Percentiles rank a stretch among this genome's conserved stretches.
These are phyloP conservation scores for Phymorhynchus buccinoides DNA, from an alignment of 1,140 invertebrate species.

Conservation along the genomic window DNA sequence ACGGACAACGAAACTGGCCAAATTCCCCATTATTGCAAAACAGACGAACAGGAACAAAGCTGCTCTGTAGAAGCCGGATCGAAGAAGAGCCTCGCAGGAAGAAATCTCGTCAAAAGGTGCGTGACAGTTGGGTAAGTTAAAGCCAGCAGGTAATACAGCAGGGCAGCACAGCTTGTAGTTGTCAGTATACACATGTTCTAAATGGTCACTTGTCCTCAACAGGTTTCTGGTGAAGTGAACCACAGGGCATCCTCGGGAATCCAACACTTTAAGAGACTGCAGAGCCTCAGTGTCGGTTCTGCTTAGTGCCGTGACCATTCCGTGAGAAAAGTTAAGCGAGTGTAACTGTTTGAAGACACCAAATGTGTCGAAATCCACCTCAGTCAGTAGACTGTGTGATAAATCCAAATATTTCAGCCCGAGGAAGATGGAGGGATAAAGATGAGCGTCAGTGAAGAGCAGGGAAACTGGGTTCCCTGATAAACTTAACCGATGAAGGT, in stretches of 20 bases:
- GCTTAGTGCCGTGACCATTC: no score
- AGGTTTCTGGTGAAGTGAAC: conserved; percentile 26
- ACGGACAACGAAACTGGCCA: conserved; percentile 41
- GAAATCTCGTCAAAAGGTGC: conserved; percentile 53
- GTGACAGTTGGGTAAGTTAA: conserved; percentile 40
- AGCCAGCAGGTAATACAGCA: conserved; percentile 30
- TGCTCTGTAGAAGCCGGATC: conserved; percentile 38
- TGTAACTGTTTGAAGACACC: neutral
- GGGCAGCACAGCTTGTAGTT: conserved; percentile 54
- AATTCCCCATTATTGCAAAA: conserved; percentile 56
- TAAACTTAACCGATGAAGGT: no score
- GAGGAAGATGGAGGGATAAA: neutral
- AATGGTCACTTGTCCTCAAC: conserved; percentile 30
- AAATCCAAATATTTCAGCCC: neutral
- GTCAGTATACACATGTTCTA: conserved; percentile 42
- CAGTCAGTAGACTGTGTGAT: neutral
- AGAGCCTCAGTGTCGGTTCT: no score
- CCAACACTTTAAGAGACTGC: no score
- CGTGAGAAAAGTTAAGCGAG: neutral
- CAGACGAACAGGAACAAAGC: conserved; percentile 49
- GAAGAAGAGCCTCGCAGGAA: conserved; percentile 52
- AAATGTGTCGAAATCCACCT: neutral
- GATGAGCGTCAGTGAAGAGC: neutral
- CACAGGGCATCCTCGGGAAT: conserved; percentile 22
- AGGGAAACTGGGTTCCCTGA: no score